A percentile compares a stretch with the other conserved stretches of the same genome.
These are phyloP conservation scores for Batillaria attramentaria DNA, from an alignment of 1,140 invertebrate species.

Conservation along the genomic window DNA sequence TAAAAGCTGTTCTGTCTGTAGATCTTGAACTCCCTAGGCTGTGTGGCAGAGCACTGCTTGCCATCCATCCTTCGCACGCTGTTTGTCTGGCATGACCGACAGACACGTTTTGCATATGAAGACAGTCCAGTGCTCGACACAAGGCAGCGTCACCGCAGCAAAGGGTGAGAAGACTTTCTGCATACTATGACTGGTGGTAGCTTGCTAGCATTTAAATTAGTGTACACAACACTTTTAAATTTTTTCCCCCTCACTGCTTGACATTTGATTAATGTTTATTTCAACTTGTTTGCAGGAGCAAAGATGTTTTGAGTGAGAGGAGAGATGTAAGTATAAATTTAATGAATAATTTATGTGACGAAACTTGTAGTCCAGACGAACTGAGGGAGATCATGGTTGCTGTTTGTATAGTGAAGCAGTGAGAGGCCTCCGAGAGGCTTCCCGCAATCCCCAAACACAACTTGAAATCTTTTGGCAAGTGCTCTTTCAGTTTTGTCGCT, in stretches of 20 bases:
- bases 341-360: conserved; percentile 45
- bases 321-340: conserved; percentile 67
- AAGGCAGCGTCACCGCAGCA: conserved; percentile 62
- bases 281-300: conserved; percentile 52
- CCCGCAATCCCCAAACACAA: too few species aligned
- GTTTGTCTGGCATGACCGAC: conserved; percentile 96
- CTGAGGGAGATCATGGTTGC: too few species aligned
- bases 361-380: conserved; percentile 91
- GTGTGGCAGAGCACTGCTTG: conserved; percentile 96
- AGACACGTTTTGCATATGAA: conserved; percentile 76
- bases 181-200: neutral
- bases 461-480: too few species aligned
- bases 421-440: too few species aligned
- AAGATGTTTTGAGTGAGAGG: conserved; percentile 64
- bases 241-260: too few species aligned
- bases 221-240: neutral
- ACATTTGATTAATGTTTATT: neutral
- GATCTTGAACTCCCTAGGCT: conserved; percentile 91
- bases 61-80: conserved; percentile 94
- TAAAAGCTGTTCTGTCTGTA: conserved; percentile 36
- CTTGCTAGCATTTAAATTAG: neutral
- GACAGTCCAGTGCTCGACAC: conserved; percentile 58
- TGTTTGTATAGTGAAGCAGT: too few species aligned
- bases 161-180: conserved; percentile 66
- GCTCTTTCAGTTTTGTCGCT: too few species aligned